Percentiles rank a stretch among this genome's conserved stretches.
These are phyloP conservation scores for Parapristionchus giblindavisi DNA, from an alignment of 2,888 invertebrate genomes.

Conservation along the genomic window DNA sequence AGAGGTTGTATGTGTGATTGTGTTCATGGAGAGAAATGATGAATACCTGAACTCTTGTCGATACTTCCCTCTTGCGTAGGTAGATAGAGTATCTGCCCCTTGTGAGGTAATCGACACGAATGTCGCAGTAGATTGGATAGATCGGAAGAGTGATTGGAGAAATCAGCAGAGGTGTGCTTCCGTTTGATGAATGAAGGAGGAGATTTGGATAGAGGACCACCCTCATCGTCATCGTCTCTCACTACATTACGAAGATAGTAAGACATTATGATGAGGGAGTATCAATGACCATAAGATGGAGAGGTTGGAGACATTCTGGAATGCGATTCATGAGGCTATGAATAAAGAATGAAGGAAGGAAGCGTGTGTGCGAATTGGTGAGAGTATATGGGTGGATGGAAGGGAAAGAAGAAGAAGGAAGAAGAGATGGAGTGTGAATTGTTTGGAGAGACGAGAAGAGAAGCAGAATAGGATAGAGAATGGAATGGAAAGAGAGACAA, in stretches of 20 bases:
- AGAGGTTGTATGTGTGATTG: no score
- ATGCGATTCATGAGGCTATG: background rate
- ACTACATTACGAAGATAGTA: slow-evolving; percentile 16
- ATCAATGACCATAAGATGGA: background rate
- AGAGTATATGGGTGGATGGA: slow-evolving; percentile 11
- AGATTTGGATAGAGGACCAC: background rate
- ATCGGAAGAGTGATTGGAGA: background rate
- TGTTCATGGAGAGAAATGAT: no score
- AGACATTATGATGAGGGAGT: background rate
- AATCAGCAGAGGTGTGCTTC: background rate
- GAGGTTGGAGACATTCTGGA: background rate
- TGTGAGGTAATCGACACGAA: background rate
- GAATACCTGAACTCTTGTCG: no score
- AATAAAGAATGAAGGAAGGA: background rate
- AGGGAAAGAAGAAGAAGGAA: slow-evolving; percentile 2
- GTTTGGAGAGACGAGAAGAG: no score
- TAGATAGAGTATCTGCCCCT: slow-evolving; percentile 19
- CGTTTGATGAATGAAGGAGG: slow-evolving; percentile 1
- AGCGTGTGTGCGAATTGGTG: background rate
- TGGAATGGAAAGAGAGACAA: no score
- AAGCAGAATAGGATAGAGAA: no score
- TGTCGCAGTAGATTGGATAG: background rate
- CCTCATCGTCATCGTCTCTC: background rate
- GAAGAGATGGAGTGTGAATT: background rate
- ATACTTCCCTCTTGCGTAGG: slow-evolving; percentile 2